These are phyloP conservation scores for Macropis europaea DNA, from an alignment of 2,888 invertebrate genomes.

Conservation along the genomic window DNA sequence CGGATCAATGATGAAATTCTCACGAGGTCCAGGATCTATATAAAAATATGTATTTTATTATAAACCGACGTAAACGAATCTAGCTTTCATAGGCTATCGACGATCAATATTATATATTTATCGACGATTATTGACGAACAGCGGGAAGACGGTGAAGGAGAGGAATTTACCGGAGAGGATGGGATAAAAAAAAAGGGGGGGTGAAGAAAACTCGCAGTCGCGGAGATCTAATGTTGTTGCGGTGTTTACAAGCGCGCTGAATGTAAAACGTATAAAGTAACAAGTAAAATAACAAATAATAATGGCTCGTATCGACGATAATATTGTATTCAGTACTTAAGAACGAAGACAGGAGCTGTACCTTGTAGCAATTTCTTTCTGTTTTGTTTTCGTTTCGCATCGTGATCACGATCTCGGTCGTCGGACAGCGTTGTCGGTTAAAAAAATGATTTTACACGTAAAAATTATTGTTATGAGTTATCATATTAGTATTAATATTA, in stretches of 20 bases:
- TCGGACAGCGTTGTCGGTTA: slow-evolving; percentile 12
- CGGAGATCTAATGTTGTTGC: too few relatives aligned
- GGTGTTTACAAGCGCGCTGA: slow-evolving; percentile 11
- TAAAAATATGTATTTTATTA: slow-evolving; percentile 64
- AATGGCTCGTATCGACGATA: slow-evolving; percentile 53
- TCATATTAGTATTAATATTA: slow-evolving; percentile 38
- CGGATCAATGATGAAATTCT: slow-evolving; percentile 55
- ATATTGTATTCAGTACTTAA: slow-evolving; percentile 70
- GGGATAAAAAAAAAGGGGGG: not conserved
- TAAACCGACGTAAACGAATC: slow-evolving; percentile 39
- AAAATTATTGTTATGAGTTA: slow-evolving; percentile 31
- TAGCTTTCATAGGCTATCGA: slow-evolving; percentile 50
- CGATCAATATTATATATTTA: slow-evolving; percentile 22
- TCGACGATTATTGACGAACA: not conserved
- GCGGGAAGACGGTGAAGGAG: not conserved
- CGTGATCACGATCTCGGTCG: not conserved
- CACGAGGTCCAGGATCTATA: slow-evolving; percentile 55
- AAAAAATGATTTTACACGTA: slow-evolving; percentile 27
- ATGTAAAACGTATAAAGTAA: slow-evolving; percentile 45
- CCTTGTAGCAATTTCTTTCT: slow-evolving; percentile 36
- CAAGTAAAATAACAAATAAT: slow-evolving; percentile 35
- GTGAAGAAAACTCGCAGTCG: not conserved
- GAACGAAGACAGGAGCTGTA: slow-evolving; percentile 31
- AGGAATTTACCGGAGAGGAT: not conserved
- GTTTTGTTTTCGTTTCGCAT: too few relatives aligned